Conservation (phyloP, 1,140 invertebrate species). For the Calosoma granatense region DNA sequence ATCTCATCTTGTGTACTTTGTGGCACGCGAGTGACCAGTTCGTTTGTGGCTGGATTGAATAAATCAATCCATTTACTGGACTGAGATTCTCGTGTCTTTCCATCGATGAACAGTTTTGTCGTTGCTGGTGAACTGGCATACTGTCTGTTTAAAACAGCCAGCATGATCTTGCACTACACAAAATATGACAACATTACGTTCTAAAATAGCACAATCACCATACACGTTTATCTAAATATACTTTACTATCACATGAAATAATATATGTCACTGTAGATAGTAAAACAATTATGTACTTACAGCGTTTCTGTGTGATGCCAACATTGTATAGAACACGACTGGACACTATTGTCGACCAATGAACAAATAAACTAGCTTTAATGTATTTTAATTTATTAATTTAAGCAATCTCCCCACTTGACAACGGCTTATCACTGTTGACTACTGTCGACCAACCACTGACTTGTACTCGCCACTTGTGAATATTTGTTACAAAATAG, state of each 20-base stretch:
- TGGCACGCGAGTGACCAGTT: conserved; percentile 77
- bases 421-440: conserved; percentile 3
- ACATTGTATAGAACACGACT: not conserved
- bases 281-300: no score
- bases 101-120: conserved; percentile 92
- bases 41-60: conserved; percentile 86
- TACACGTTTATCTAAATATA: not conserved
- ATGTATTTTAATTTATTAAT: conserved; percentile 7
- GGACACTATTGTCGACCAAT: not conserved
- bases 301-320: not conserved
- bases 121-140: conserved; percentile 31
- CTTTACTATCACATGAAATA: not conserved
- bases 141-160: not conserved
- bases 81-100: conserved; percentile 90
- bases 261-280: not conserved
- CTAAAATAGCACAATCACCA: no score
- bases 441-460: no score
- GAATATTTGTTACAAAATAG: not conserved
- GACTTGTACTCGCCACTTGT: not conserved
- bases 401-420: conserved; percentile 1
- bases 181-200: no score
- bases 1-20: conserved; percentile 86
- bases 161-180: not conserved
- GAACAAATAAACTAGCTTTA: not conserved
- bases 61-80: conserved; percentile 88